phyloP scores from a whole-genome alignment of 2,888 invertebrate genomes.

The Trichogramma evanescens region DNA sequence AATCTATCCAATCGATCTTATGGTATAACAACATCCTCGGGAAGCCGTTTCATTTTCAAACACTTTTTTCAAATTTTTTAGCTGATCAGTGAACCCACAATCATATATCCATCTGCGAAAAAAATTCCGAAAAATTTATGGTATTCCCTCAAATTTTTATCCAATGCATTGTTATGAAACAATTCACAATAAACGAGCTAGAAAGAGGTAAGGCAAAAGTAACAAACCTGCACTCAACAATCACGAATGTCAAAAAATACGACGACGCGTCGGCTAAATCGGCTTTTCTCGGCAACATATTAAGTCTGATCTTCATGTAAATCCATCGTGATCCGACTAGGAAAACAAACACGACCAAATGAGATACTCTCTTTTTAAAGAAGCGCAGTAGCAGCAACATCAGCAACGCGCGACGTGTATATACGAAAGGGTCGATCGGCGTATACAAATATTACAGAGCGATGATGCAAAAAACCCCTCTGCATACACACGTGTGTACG shows the following conservation, averaged over 20 bases:
- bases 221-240: not conserved
- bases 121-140: too few species aligned
- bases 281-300: slow-evolving; percentile 18
- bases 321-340: slow-evolving; percentile 19
- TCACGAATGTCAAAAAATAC: not conserved
- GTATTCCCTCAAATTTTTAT: not conserved
- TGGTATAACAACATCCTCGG: too few species aligned
- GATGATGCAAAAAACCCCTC: too few species aligned
- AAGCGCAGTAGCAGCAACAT: too few species aligned
- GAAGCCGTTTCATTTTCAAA: too few species aligned
- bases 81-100: not conserved
- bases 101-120: not conserved
- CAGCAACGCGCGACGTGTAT: too few species aligned
- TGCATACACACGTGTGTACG: too few species aligned
- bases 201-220: not conserved
- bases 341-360: slow-evolving; percentile 22
- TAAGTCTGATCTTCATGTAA: slow-evolving; percentile 22
- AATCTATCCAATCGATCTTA: too few species aligned
- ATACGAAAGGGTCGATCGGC: too few species aligned
- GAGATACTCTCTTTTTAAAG: not conserved
- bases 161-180: not conserved
- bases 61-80: too few species aligned
- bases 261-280: slow-evolving; percentile 14
- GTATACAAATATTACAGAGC: too few species aligned
- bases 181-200: not conserved